Evolutionary conservation across 2,888 invertebrate genomes (phyloP), one percentile per base, ranked within the genome.

Genomic region (Drosophila niveifrons): DNA sequence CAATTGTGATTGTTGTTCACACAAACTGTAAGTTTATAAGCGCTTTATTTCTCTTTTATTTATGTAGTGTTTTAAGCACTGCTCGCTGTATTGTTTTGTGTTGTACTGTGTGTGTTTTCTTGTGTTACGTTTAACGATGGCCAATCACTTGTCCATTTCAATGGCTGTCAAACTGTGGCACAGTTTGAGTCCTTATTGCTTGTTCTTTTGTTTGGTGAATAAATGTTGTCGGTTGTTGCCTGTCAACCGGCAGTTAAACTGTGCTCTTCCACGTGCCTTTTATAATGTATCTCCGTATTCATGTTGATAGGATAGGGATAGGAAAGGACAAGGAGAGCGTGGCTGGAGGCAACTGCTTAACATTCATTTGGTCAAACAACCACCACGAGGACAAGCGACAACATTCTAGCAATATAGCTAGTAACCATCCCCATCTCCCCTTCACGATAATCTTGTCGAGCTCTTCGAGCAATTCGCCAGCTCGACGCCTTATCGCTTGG

Each of bases 311-410:
- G 61, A 41, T 57, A 41, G 53, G 70, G 66, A n/a, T 11, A 7
- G 39, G 15, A n/a, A n/a, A 23, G 1, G 23, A 23, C 23, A 23
- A 23, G 23, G 23, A 23, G 6, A 23, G 6, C 23, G 23, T 23
- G 15, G 39, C 39, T 7, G 39, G 7, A 41, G 75, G 61, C 66
- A 62, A 66, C 82, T 87, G 82, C 72, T 83, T 87, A 76, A 67
- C 88, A 87, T 87, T 83, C 88, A 83, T 83, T 83, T 87, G 82
- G 88, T 76, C 82, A 74, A 79, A 55, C 66, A 51, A 62, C 62
- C 64, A 64, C 50, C 55, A 53, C 9, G 11, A 23, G 6, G 23
- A 23, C 23, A 23, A 23, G 0, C 6, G 23, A 23, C 6, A 29
- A 15, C 28, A 46, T 29, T 13, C 48, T 34, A 10, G 34, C 56